Evolutionary conservation across 1,140 invertebrate species (phyloP), one percentile per base, ranked within the genome.

Genomic region (Lepidostoma basale): DNA sequence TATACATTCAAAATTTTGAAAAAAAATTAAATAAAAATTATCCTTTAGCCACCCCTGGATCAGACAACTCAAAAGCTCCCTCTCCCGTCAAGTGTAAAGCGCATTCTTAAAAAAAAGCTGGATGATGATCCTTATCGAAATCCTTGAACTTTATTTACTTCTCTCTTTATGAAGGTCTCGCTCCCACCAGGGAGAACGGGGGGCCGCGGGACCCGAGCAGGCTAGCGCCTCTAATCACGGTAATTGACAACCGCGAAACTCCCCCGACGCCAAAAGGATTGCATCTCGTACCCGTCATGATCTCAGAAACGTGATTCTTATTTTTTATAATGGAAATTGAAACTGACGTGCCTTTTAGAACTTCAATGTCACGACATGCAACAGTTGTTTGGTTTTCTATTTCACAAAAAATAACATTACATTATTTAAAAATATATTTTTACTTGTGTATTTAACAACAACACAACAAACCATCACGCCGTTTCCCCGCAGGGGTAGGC

Each of bases 111-210:
- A 36, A 47, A 49, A 42, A 36, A 1, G 14, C 22, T 9, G 39
- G 49, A 47, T 22, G 59, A 56, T 16, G 49, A 68, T 63, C 39
- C 67, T 68, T 63, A 68, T 62, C 59, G 59, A 33, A 18, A 26
- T 60, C 47, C 49, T 54, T 63, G 49, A 62, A 28, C 42, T 69
- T 64, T 69, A 69, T 64, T 69, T 69, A 64, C 68, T 69, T 23
- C 44, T 47, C 36, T 39, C 59, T 59, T 70, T 66, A 70, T 70
- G 16, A 44, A 18, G 14, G 28, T 56, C 25, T 6, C 33, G 16
- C 52, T 33, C 30, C 28, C 52, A 18, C 20, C n/a, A 12, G 28
- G 52, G 25, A 6, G 26, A 56, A 20, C 20, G 9, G 22, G 18
- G 45, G 22, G 45, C 23, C 45, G 22, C 22, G n/a, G 18, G 20